Evolutionary conservation across 1,140 invertebrate genomes (phyloP), one percentile per base, ranked within the genome.

Genomic region (Globodera rostochiensis): DNA sequence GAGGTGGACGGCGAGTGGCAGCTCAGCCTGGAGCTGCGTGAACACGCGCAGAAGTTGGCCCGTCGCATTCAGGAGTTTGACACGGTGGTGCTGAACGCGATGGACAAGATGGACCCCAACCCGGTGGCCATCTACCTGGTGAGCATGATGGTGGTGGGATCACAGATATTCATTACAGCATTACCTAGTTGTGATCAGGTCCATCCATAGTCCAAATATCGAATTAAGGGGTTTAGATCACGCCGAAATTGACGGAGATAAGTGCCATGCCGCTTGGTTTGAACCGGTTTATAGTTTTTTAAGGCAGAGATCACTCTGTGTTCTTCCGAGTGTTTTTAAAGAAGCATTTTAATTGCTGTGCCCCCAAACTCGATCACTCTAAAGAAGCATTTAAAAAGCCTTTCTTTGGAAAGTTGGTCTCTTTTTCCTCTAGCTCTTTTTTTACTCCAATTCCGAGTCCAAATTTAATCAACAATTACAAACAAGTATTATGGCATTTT

Each of bases 1-100:
- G 45, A 46, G 13, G 47, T 25, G 60, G 11, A 64, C 49, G 79
- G 21, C 36, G 60, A 46, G 25, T 60, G 49, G 46, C 21, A 57
- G 45, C 45, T 80, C 76, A 66, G 47, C 36, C 21, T 70, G 50
- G 79, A 80, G 49, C 19, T 74, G 46, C 45, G 70, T 19, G 70
- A 49, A 45, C 57, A 36, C 49, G 79, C 25, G 46, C 45, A 69
- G 74, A 74, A 57, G 60, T 74, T 80, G 9, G 79, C 79, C 25
- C 57, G 76, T 13, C 57, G 67, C 46, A 64, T 80, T n/a, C 79
- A 66, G 46, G 79, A 81, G 57, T 81, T 81, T 50, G 80, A 81
- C 50, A 81, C 80, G 11, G 80, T 80, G 11, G 8, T 81, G n/a
- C 45, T 25, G 49, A 49, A 9, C 36, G 45, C 45, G 9, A n/a